Evolutionary conservation across 2,888 invertebrate species (phyloP).

Genomic region (Torymus tubicola): DNA sequence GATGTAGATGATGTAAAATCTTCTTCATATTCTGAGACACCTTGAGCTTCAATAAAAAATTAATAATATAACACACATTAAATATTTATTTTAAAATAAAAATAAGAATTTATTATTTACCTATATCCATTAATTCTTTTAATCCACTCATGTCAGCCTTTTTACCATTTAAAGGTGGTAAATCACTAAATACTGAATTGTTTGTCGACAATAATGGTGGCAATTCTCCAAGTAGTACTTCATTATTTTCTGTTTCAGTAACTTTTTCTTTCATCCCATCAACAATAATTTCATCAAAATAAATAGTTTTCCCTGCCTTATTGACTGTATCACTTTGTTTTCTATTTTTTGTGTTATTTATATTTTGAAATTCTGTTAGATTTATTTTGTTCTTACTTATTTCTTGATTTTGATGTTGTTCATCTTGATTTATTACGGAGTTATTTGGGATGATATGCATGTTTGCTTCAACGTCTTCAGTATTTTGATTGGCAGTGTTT

Average conservation of each 20-base stretch:
- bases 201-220: slow-evolving; percentile 68
- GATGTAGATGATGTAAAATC: slow-evolving; percentile 73
- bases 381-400: slow-evolving; percentile 67
- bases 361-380: slow-evolving; percentile 67
- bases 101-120: slow-evolving; percentile 61
- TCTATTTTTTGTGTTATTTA: slow-evolving; percentile 71
- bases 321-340: slow-evolving; percentile 65
- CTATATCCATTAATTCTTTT: slow-evolving; percentile 72
- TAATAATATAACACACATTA: slow-evolving; percentile 5
- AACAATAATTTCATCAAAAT: slow-evolving; percentile 73
- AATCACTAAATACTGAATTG: slow-evolving; percentile 72
- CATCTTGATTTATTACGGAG: slow-evolving; percentile 64
- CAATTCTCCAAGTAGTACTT: slow-evolving; percentile 66
- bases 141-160: slow-evolving; percentile 73
- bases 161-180: slow-evolving; percentile 73
- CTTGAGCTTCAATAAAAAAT: slow-evolving; percentile 62
- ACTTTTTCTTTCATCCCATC: slow-evolving; percentile 72
- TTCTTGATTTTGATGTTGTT: slow-evolving; percentile 69
- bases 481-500: slow-evolving; percentile 56
- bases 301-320: slow-evolving; percentile 70
- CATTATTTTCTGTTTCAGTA: slow-evolving; percentile 61
- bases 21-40: slow-evolving; percentile 71
- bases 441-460: slow-evolving; percentile 64
- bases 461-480: slow-evolving; percentile 62
- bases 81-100: background rate